These are phyloP conservation scores for Abrostola tripartita DNA, from an alignment of 2,888 invertebrate species.

Conservation along the genomic window DNA sequence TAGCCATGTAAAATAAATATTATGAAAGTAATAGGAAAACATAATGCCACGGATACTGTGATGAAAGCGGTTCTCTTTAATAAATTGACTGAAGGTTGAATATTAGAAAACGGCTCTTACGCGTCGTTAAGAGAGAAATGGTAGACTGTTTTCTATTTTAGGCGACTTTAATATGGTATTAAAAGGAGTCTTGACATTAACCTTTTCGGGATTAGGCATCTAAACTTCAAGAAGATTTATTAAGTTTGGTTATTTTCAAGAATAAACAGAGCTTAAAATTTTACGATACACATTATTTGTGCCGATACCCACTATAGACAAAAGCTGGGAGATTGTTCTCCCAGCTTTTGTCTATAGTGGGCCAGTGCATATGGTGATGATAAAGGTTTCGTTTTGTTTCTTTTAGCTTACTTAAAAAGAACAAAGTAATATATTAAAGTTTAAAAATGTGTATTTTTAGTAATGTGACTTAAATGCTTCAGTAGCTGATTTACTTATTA, in stretches of 20 bases:
- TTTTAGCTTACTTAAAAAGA: no score
- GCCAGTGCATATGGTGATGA: not conserved
- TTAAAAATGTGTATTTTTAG: no score
- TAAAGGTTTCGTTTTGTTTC: no score
- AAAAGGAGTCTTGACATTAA: constrained; percentile 26
- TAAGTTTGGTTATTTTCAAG: constrained; percentile 9
- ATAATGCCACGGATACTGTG: constrained; percentile 75
- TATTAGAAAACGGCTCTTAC: constrained; percentile 51
- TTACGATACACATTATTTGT: not conserved
- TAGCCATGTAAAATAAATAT: constrained; percentile 74
- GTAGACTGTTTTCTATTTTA: constrained; percentile 15
- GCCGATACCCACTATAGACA: not conserved
- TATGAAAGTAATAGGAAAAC: constrained; percentile 80
- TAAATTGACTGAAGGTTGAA: constrained; percentile 74
- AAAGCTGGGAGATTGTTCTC: not conserved
- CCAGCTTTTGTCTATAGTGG: no score
- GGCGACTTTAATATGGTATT: constrained; percentile 15
- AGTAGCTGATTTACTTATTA: no score
- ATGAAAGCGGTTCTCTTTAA: constrained; percentile 77
- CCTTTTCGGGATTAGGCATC: constrained; percentile 19
- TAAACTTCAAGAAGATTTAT: constrained; percentile 7
- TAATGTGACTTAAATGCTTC: no score
- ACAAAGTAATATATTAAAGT: no score
- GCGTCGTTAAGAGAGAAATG: constrained; percentile 11
- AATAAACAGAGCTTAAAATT: not conserved